Conservation (phyloP, 92 coral and sea anemone genomes). For the Epizoanthus scotinus region DNA sequence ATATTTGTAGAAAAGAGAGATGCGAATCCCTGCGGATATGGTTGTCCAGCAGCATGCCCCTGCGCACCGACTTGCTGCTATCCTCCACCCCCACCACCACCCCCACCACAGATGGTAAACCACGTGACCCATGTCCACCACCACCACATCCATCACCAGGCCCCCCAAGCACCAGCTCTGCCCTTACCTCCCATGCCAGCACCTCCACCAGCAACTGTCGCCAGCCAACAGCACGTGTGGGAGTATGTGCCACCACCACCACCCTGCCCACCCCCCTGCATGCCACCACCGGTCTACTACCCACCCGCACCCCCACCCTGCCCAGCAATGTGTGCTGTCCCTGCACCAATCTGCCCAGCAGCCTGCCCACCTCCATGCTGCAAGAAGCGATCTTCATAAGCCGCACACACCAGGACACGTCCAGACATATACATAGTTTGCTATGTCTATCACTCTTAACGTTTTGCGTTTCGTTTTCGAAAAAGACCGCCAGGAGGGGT, state of each 20-base stretch:
- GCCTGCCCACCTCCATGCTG: constrained; percentile 74
- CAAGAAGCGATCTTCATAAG: constrained; percentile 79
- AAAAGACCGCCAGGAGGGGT: constrained; percentile 3
- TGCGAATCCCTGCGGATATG: constrained; percentile 91
- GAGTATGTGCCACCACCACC: constrained; percentile 91
- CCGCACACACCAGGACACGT: constrained; percentile 9
- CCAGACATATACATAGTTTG: constrained; percentile 22
- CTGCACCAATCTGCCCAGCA: constrained; percentile 59
- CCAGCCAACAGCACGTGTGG: constrained; percentile 94
- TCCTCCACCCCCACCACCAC: constrained; percentile 97
- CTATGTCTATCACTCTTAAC: constrained; percentile 30
- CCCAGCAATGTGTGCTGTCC: constrained; percentile 51
- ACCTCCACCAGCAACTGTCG: constrained; percentile 90
- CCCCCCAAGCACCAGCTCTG: constrained; percentile 78
- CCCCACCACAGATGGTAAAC: constrained; percentile 87
- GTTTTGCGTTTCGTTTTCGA: constrained; percentile 33
- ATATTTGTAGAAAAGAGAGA: constrained; percentile 78
- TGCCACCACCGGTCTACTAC: constrained; percentile 61
- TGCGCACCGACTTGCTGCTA: constrained; percentile 77
- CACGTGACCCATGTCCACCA: constrained; percentile 84
- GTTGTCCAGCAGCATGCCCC: constrained; percentile 81
- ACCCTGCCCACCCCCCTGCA: constrained; percentile 75
- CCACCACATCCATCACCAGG: constrained; percentile 87
- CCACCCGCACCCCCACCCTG: constrained; percentile 51
- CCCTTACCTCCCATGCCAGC: constrained; percentile 81